These are phyloP conservation scores for Macroglossus sobrinus DNA, from an alignment of 2,113 vertebrate species.

Conservation along the genomic window DNA sequence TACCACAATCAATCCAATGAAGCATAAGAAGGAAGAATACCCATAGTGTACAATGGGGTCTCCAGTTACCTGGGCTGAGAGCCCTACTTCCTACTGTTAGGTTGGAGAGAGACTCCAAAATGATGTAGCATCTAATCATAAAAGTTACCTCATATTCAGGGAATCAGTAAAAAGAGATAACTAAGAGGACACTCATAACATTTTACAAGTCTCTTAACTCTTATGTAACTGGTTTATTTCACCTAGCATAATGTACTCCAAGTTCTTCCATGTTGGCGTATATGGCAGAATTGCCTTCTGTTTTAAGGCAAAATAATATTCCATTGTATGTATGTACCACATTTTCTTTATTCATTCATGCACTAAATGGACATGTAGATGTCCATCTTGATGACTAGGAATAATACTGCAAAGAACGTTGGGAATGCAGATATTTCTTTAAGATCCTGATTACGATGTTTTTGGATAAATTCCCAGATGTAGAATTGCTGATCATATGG, in stretches of 20 bases:
- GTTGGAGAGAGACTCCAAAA: not conserved
- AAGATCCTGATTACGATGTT: not conserved
- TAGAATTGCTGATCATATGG: not conserved
- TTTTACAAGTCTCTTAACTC: not conserved
- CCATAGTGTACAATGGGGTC: not conserved
- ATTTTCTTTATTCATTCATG: not conserved
- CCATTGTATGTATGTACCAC: rapidly evolving
- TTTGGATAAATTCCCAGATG: not conserved
- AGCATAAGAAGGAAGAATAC: not conserved
- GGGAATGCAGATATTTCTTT: rapidly evolving
- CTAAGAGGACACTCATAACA: not conserved
- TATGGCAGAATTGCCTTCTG: not conserved
- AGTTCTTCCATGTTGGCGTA: too few relatives aligned
- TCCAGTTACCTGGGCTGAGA: not conserved
- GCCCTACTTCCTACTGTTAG: not conserved
- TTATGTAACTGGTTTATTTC: too few relatives aligned
- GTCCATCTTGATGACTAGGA: not conserved
- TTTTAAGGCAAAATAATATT: not conserved
- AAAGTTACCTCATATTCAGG: not conserved
- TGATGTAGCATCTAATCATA: not conserved
- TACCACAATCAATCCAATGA: rapidly evolving
- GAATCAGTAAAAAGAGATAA: not conserved
- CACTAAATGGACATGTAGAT: not conserved
- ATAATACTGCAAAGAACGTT: rapidly evolving
- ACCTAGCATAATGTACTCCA: too few relatives aligned